Base-by-base conservation (phyloP, 2,888 invertebrate species). In the Diplolepis rosae region DNA sequence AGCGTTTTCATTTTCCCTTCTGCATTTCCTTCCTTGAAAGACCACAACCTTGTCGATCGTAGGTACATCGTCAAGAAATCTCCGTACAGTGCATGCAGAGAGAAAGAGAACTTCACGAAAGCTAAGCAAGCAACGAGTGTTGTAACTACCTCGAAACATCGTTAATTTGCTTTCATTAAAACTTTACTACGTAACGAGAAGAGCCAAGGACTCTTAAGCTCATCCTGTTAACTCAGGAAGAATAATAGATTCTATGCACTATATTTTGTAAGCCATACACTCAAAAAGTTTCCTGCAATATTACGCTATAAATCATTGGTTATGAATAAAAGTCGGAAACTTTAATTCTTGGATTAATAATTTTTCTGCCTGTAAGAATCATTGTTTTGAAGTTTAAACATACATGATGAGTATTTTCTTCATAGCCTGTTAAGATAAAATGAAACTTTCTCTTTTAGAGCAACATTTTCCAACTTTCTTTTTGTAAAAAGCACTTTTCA, bases 131-230 rank as follows among this genome's bases (percentile, higher is more conserved):
- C 35, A 61, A 61, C 32, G 56, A 39, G 35, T 32, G 35, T 61
- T 61, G 56, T 56, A 61, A 61, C 56, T 24, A 15, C 24, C 35
- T 61, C 7, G 24, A 39, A 61, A 39, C 15, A 61, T 61, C 39
- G 39, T 39, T 61, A 61, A 61, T 61, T 61, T 61, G 39, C 39
- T 39, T 61, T 39, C 61, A 61, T 61, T 42, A 42, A 61, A 61
- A 61, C 61, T 42, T 61, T 42, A 61, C 39, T 61, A 61, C 39
- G 39, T 61, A 61, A 39, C 61, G 24, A 27, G 61, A 42, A 61
- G 39, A 61, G 39, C 22, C 35, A 39, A 61, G 39, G 39, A 61
- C 61, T 39, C 39, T 61, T 24, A 61, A 39, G 39, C 39, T 61
- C 27, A 61, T 61, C 61, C 27, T 61, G 32, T 39, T 61, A 39